A percentile compares a stretch with the other conserved stretches of the same genome.
Evolutionary conservation across 1,140 invertebrate species (phyloP).

Genomic region (Acromyrmex echinatior): DNA sequence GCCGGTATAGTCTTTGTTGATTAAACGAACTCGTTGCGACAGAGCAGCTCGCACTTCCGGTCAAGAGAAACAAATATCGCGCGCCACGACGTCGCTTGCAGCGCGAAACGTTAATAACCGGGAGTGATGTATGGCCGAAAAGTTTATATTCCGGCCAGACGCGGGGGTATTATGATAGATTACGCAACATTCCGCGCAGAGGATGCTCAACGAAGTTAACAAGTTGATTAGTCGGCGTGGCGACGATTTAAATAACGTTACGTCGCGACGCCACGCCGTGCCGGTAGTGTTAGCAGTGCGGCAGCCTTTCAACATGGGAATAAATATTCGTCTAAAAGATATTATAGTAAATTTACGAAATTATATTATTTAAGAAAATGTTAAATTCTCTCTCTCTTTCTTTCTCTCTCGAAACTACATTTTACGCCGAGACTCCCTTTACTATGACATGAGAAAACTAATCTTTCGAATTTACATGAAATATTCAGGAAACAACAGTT

Average conservation of each 20-base stretch:
- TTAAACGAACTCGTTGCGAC: conserved; percentile 54
- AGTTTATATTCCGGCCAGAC: conserved; percentile 62
- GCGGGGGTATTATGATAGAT: conserved; percentile 57
- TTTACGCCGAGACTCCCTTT: neutral
- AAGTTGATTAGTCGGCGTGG: conserved; percentile 66
- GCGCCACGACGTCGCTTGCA: conserved; percentile 52
- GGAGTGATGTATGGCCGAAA: conserved; percentile 59
- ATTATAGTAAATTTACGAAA: conserved; percentile 1
- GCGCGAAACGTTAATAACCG: conserved; percentile 56
- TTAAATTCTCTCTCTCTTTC: conserved; percentile 2
- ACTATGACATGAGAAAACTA: neutral
- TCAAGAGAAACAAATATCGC: conserved; percentile 66
- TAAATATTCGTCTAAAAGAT: conserved; percentile 34
- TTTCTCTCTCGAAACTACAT: neutral
- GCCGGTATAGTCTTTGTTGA: conserved; percentile 3
- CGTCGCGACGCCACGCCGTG: neutral
- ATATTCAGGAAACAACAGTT: too few relatives aligned
- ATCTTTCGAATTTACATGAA: neutral
- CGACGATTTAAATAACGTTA: conserved; percentile 62
- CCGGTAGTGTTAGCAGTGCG: neutral
- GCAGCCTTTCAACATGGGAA: neutral
- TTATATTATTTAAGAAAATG: neutral
- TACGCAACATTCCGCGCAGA: conserved; percentile 40
- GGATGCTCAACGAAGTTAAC: conserved; percentile 44
- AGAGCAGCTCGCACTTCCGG: conserved; percentile 20